A percentile compares a stretch with the other conserved stretches of the same genome.
phyloP scores from a whole-genome alignment of 2,797 vertebrate genomes.

The Onychomys torridus region DNA sequence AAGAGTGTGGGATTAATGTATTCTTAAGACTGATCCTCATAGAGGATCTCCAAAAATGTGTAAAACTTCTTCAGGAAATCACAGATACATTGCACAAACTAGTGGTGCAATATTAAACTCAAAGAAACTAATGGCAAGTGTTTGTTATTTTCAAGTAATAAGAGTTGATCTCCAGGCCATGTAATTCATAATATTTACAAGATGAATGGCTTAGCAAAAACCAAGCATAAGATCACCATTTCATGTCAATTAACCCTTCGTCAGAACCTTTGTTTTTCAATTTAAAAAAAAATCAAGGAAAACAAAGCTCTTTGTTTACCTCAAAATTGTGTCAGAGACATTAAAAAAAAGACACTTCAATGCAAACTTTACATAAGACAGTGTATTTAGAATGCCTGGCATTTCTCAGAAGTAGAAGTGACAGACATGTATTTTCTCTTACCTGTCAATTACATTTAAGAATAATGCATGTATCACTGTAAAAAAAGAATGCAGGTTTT shows the following conservation, averaged over 20 bases:
- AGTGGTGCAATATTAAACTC: neutral
- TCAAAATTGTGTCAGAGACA: neutral
- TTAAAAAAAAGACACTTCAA: neutral
- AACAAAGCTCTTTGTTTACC: neutral
- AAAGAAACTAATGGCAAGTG: neutral
- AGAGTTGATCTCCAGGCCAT: neutral
- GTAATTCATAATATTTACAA: neutral
- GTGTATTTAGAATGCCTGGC: neutral
- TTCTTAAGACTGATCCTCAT: neutral
- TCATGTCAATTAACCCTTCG: neutral
- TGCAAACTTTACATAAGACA: neutral
- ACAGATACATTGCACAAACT: neutral
- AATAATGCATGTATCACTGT: neutral
- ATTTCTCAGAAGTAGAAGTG: constrained; percentile 26
- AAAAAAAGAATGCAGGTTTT: neutral
- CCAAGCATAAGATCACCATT: neutral
- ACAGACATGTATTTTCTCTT: neutral
- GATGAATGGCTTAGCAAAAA: neutral
- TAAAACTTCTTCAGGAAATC: neutral
- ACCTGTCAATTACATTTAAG: constrained; percentile 45
- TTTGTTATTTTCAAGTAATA: constrained; percentile 19
- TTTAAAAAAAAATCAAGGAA: neutral
- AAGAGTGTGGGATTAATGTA: neutral
- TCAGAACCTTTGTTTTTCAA: constrained; percentile 2
- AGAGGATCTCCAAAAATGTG: neutral